Base-by-base conservation (phyloP, 1,140 invertebrate genomes). In the Temnothorax nylanderi region DNA sequence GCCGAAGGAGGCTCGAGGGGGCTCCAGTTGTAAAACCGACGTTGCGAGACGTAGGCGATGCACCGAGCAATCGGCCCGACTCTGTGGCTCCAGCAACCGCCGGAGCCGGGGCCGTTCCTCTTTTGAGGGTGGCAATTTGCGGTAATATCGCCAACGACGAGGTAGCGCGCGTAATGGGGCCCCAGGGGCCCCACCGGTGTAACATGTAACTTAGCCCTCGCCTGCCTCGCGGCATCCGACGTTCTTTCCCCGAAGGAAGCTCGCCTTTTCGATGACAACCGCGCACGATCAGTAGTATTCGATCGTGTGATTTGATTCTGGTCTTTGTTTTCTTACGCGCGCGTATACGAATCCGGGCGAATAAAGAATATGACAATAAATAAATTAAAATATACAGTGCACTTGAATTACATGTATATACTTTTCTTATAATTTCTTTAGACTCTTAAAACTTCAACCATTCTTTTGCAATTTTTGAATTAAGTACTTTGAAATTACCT, bases 81-180 rank as follows among this genome's bases (percentile, higher is more conserved):
- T 87, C 88, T 54, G 87, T 41, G 77, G 91, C 91, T 75, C 87
- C 58, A 87, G 88, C 92, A 91, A 88, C 89, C 87, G 91, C 54
- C 51, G 88, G 91, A 92, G 92, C 88, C 91, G 90, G 89, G 86
- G 91, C 91, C 90, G 92, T 93, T 93, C 92, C 92, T 93, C 92
- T 95, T 94, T 95, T 92, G 93, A 95, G 94, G 94, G 94, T 95
- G 94, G 95, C 93, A 95, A 95, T 95, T 95, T 95, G 95, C 90
- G 94, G 95, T 95, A 95, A 95, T 95, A 94, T 94, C 91, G 94
- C 92, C 92, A 94, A 94, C 93, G 94, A 94, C 93, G 92, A 93
- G 92, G 93, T 94, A 94, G 93, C 93, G 94, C 92, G 89, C 87
- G 93, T 94, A 94, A 95, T 94, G 91, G 94, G 88, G 88, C 91